Conservation (phyloP, 2,113 vertebrate genomes). For the Stictonetta naevosa region DNA sequence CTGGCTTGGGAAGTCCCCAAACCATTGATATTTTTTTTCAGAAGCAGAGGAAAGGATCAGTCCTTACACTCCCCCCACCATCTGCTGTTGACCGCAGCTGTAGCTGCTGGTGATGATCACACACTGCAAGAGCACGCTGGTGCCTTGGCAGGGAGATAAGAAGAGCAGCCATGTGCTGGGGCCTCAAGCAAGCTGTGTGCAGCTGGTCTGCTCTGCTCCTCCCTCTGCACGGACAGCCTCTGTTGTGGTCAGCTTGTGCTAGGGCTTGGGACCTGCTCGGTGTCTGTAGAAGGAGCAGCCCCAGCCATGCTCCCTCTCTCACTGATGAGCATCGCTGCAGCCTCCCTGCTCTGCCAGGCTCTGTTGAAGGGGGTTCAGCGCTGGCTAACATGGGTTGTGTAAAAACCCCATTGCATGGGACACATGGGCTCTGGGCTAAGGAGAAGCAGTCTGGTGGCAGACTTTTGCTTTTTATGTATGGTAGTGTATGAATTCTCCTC, state of each 20-base stretch:
- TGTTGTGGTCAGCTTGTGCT: background rate
- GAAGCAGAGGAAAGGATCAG: background rate
- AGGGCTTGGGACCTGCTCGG: background rate
- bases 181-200: background rate
- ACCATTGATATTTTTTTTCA: background rate
- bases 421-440: accelerated
- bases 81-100: background rate
- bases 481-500: background rate
- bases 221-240: background rate
- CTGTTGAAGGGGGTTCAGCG: background rate
- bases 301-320: background rate
- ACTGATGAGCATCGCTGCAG: background rate
- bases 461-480: background rate
- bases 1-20: background rate
- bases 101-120: background rate
- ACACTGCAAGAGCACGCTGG: background rate
- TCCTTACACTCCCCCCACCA: background rate
- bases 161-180: background rate
- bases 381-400: background rate
- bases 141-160: background rate
- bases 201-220: background rate
- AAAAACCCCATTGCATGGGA: background rate
- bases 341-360: background rate
- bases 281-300: background rate
- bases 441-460: accelerated